phyloP scores from a whole-genome alignment of 2,113 vertebrate genomes.

The Elephantulus edwardii region DNA sequence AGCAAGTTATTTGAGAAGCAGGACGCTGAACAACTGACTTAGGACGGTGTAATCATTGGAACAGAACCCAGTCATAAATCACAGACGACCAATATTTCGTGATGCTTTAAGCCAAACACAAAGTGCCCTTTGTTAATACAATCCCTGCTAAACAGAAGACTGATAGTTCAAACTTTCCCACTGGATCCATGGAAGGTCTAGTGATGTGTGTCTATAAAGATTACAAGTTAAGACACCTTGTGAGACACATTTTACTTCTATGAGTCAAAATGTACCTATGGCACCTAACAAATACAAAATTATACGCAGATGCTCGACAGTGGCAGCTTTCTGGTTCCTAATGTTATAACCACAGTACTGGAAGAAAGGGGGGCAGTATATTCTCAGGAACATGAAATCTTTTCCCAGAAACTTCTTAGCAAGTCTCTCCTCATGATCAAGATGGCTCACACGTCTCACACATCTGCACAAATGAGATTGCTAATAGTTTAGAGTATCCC shows the following conservation, averaged over 20 bases:
- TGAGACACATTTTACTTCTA: too few species aligned
- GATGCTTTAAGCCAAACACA: not conserved
- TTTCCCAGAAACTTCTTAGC: not conserved
- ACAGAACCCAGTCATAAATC: too few species aligned
- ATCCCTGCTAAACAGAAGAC: not conserved
- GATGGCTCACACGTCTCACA: not conserved
- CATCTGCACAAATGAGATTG: not conserved
- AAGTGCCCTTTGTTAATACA: not conserved
- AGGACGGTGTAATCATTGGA: too few species aligned
- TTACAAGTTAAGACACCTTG: too few species aligned
- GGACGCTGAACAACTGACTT: too few species aligned
- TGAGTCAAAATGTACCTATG: too few species aligned
- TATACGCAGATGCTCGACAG: not conserved
- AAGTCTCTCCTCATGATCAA: not conserved
- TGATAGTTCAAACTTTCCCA: not conserved
- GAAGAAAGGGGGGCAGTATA: not conserved
- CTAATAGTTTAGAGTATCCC: not conserved
- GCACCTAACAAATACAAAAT: not conserved
- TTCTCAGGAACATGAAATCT: conserved; percentile 3
- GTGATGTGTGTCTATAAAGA: too few species aligned
- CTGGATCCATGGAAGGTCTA: too few species aligned
- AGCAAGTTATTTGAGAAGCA: too few species aligned
- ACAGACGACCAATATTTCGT: not conserved
- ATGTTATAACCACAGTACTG: not conserved
- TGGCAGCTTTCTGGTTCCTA: not conserved